Percentiles rank a stretch among this genome's conserved stretches.
Conservation (phyloP, 2,888 invertebrate genomes). For the Sesia apiformis region DNA sequence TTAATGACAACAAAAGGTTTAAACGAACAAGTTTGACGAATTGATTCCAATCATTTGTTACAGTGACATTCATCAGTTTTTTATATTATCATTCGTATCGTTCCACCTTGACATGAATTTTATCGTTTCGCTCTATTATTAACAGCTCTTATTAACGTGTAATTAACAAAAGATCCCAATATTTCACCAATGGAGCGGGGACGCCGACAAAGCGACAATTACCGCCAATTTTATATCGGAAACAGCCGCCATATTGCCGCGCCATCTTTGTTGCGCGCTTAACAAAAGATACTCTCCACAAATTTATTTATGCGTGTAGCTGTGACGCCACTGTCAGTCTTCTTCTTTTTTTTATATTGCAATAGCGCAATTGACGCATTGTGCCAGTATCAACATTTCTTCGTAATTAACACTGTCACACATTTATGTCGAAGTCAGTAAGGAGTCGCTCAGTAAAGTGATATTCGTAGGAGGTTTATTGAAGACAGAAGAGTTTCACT, state of each 20-base stretch:
- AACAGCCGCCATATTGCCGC: constrained; percentile 8
- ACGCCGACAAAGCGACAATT: constrained; percentile 8
- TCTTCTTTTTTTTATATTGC: neutral
- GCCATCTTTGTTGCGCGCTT: constrained; percentile 9
- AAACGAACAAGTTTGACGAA: neutral
- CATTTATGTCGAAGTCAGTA: no score
- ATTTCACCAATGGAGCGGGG: constrained; percentile 7
- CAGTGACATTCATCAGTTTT: neutral
- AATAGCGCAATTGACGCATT: neutral
- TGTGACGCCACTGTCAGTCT: no score
- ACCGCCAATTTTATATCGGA: constrained; percentile 11
- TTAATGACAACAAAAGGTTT: no score
- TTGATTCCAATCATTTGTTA: neutral
- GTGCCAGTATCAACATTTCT: neutral
- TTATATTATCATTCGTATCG: neutral
- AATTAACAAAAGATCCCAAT: constrained; percentile 9
- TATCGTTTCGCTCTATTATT: constrained; percentile 7
- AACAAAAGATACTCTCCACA: constrained; percentile 1
- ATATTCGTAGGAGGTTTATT: no score
- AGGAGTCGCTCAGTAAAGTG: no score
- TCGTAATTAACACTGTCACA: no score
- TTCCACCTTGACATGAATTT: constrained; percentile 4
- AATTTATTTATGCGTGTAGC: neutral
- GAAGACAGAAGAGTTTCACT: no score
- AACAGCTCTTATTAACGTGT: constrained; percentile 9